Base-by-base conservation (phyloP, 2,797 vertebrate genomes). In the Oophaga sylvatica region DNA sequence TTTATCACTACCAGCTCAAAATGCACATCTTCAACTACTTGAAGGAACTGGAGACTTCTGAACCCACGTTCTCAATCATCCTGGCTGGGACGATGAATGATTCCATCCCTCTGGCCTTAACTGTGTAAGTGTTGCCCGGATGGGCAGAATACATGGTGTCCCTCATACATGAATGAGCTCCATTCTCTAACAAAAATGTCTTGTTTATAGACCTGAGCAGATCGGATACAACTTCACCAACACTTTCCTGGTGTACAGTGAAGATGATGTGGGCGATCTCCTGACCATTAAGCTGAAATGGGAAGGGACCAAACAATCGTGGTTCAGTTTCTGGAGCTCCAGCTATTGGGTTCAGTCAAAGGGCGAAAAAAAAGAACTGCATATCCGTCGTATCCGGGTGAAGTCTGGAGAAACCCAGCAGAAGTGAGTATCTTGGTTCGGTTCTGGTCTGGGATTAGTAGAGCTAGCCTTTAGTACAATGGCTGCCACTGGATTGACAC, bases 1-100 rank as follows among this genome's bases (percentile, higher is more conserved):
- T 98, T 67, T 98, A 96, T 92, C 98, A 99, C 85, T 99, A 98
- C 88, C 98, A 99, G 94, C 95, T 99, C 97, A 99, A 99, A 94
- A 97, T 99, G 95, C 97, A 99, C 0, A 94, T 99, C 87, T 99
- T 99, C 92, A 96, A 97, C 94, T 96, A 96, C 45, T 95, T 96
- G 63, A 90, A 89, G 20, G 41, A 90, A 0, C 93, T 95, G 80
- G 90, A 95, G 11, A 93, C 94, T 0, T 12, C 82, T 60, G 95
- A 98, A 85, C 97, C 97, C 19, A 94, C 93, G 0, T 97, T 99
- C 87, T 92, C 95, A 0, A 92, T 99, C 45, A 96, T 95, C 85
- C 93, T 99, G 56, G 94, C 95, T 0, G 98, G 98, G 9, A 96
- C 95, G 75, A 92, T 91, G 0, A 91, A 94, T 0, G 96, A 99